Conservation (phyloP, 2,113 vertebrate species). For the Poeciliopsis turrubarensis region DNA sequence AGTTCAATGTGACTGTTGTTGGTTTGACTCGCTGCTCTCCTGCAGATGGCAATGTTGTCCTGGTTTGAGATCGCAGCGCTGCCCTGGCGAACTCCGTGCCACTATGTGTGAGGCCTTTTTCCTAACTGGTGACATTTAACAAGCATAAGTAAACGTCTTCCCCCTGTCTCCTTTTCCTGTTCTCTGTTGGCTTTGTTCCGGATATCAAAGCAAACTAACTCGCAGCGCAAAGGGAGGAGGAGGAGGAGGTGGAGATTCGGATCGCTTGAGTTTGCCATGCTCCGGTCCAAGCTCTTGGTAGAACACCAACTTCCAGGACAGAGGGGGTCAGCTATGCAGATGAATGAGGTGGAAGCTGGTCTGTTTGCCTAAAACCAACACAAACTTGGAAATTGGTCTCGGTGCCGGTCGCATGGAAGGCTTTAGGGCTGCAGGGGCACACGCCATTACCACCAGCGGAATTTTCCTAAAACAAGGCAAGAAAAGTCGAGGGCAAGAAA, state of each 20-base stretch:
- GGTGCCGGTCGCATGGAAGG: conserved; percentile 66
- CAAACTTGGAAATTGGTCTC: conserved; percentile 70
- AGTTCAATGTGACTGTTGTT: not conserved
- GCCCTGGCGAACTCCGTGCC: not conserved
- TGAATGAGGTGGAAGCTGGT: conserved; percentile 74
- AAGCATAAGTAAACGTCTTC: conserved; percentile 57
- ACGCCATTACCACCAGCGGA: conserved; percentile 57
- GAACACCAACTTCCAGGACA: conserved; percentile 40
- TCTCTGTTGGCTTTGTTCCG: conserved; percentile 29
- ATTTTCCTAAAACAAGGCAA: conserved; percentile 80
- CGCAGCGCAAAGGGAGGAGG: conserved; percentile 14
- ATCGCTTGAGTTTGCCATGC: conserved; percentile 9
- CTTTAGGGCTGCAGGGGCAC: conserved; percentile 62
- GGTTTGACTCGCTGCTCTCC: conserved; percentile 36
- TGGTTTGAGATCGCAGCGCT: conserved; percentile 34
- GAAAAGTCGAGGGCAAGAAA: conserved; percentile 65
- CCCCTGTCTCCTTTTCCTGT: conserved; percentile 34
- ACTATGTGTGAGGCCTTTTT: conserved; percentile 58
- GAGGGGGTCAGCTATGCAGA: conserved; percentile 61
- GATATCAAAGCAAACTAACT: conserved; percentile 54
- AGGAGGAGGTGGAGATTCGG: conserved; percentile 20
- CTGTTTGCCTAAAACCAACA: conserved; percentile 78
- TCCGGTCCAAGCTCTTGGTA: conserved; percentile 21
- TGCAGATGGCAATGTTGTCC: conserved; percentile 80
- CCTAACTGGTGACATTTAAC: conserved; percentile 68